phyloP scores from a whole-genome alignment of 2,113 vertebrate genomes.

The Labrus mixtus region DNA sequence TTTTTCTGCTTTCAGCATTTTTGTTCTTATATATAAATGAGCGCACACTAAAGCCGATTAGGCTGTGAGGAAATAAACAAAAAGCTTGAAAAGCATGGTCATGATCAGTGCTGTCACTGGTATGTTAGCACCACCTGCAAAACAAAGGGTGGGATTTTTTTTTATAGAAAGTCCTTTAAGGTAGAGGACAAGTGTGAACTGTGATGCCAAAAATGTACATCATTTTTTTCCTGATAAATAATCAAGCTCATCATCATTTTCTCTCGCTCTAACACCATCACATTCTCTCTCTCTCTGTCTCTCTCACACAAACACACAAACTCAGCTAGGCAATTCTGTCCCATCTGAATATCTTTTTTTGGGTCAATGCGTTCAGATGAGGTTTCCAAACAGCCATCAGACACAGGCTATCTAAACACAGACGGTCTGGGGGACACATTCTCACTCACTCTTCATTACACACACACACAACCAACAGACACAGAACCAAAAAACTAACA shows the following conservation, averaged over 20 bases:
- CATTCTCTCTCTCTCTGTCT: background rate
- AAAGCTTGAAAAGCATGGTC: background rate
- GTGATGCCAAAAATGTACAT: background rate
- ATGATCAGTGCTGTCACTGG: conserved; percentile 15
- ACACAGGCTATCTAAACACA: conserved; percentile 46
- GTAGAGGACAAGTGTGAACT: background rate
- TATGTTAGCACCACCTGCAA: conserved; percentile 4
- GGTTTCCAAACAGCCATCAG: conserved; percentile 54
- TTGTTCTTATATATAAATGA: conserved; percentile 4
- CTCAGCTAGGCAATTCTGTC: conserved; percentile 27
- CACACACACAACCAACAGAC: conserved; percentile 7
- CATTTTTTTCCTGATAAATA: conserved; percentile 9
- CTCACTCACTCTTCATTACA: background rate
- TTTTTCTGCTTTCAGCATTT: background rate
- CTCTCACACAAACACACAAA: conserved; percentile 7
- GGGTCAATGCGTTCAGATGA: conserved; percentile 64
- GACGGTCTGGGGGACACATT: conserved; percentile 43
- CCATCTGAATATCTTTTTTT: conserved; percentile 63
- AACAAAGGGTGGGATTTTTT: too few species aligned
- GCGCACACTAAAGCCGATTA: background rate
- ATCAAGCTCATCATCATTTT: background rate
- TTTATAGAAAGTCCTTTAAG: background rate
- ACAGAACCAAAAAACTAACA: conserved; percentile 24
- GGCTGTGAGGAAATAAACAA: background rate
- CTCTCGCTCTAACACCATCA: background rate